These are phyloP conservation scores for Molossus alvarezi DNA, from an alignment of 2,797 vertebrate genomes.

Conservation along the genomic window DNA sequence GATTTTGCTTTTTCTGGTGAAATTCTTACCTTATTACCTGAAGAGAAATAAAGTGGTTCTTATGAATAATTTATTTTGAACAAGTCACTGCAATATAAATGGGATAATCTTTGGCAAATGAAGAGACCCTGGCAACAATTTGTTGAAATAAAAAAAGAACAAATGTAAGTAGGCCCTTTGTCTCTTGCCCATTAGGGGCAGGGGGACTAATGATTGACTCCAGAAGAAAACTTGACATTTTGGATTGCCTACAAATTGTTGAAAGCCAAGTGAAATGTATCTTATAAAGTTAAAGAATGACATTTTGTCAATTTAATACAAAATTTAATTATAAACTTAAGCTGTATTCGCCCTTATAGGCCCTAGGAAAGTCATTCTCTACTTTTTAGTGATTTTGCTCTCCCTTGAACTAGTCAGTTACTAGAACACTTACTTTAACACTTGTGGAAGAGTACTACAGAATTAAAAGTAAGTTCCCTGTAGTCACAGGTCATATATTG, in stretches of 20 bases:
- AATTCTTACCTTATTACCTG: constrained; percentile 81
- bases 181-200: background rate
- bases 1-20: constrained; percentile 72
- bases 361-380: background rate
- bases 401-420: background rate
- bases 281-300: background rate
- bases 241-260: background rate
- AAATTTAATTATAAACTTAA: constrained; percentile 34
- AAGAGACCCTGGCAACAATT: constrained; percentile 69
- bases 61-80: constrained; percentile 85
- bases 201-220: background rate
- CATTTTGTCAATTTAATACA: background rate
- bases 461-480: background rate
- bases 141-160: constrained; percentile 62
- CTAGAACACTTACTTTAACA: background rate
- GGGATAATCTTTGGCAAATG: constrained; percentile 74
- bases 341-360: background rate
- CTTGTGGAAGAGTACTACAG: background rate
- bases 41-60: constrained; percentile 78
- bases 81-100: constrained; percentile 77
- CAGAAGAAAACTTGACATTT: constrained; percentile 1
- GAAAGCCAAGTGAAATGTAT: background rate
- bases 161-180: background rate
- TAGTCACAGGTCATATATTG: background rate
- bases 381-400: background rate